Evolutionary conservation across 2,113 vertebrate genomes (phyloP).

Genomic region (Parotia lawesii): DNA sequence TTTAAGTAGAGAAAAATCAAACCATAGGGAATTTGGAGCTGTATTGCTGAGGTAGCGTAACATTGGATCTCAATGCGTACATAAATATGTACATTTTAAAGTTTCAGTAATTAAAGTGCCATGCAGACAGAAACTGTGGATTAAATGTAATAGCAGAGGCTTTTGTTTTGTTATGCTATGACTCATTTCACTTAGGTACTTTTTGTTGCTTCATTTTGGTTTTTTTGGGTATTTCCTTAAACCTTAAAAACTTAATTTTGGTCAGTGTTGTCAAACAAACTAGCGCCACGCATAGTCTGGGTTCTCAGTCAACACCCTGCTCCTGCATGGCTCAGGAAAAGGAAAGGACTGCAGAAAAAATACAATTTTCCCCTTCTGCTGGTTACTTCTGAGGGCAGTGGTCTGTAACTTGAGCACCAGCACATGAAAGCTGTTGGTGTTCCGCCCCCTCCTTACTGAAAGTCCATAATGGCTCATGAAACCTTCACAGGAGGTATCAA

Average conservation of each 20-base stretch:
- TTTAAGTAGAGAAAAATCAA: neutral
- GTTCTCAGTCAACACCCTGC: neutral
- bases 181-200: neutral
- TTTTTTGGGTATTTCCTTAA: neutral
- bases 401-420: neutral
- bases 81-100: neutral
- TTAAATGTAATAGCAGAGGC: neutral
- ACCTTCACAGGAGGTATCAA: neutral
- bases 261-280: neutral
- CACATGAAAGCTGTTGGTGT: neutral
- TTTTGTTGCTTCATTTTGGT: neutral
- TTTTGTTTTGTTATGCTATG: neutral
- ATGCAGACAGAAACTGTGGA: neutral
- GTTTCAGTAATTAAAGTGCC: conserved; percentile 4
- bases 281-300: fast-evolving
- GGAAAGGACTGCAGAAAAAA: neutral
- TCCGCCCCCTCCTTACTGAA: fast-evolving
- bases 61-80: neutral
- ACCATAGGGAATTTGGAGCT: neutral
- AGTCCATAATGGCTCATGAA: neutral
- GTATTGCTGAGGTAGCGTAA: neutral
- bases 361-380: neutral
- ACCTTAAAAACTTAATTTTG: neutral
- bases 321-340: neutral
- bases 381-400: neutral